Evolutionary conservation across 2,113 vertebrate species (phyloP), one percentile per base, ranked within the genome.

Genomic region (Pluvialis apricaria): DNA sequence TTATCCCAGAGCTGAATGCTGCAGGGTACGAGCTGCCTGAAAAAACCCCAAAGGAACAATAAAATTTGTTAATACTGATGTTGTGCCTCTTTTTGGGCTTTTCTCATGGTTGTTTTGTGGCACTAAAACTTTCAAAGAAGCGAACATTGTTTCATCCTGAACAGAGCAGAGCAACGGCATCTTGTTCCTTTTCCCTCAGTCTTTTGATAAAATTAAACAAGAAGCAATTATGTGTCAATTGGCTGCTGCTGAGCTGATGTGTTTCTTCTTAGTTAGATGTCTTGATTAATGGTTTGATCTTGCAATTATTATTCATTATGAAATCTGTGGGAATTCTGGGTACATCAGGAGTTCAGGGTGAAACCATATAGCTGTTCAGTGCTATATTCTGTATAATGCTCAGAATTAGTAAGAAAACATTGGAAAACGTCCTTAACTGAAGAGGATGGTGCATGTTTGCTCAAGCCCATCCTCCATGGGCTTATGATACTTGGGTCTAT

Each of bases 211-310:
- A 86, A 96, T 96, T 61, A 76, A 92, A 72, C 69, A 82, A 94
- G 95, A 87, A 95, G 66, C 94, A 91, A 66, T 96, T 90, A 86
- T 61, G 19, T 73, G 71, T 94, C 89, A 65, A 4, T 54, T 94
- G 77, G 61, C 88, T 91, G 86, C 95, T 91, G 76, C 72, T 86
- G 88, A 89, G 79, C 83, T 88, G 68, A 49, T 89, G 51, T n/a
- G 42, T 72, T 92, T 87, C 75, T 85, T 87, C 70, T 87, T 85
- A 38, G 16, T 76, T 88, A 88, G 21, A 85, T 38, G 36, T 91
- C 92, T 86, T 96, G 94, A 89, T 95, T 93, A 92, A 82, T 25
- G n/a, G 70, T 51, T 94, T 97, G 95, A 95, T 97, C 77, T 83
- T 83, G 44, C 86, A 88, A 55, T 90, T 96, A 89, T 80, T 87